Percentiles rank a stretch among this genome's conserved stretches.
Conservation (phyloP, 2,888 invertebrate genomes). For the Norana najaformis region DNA sequence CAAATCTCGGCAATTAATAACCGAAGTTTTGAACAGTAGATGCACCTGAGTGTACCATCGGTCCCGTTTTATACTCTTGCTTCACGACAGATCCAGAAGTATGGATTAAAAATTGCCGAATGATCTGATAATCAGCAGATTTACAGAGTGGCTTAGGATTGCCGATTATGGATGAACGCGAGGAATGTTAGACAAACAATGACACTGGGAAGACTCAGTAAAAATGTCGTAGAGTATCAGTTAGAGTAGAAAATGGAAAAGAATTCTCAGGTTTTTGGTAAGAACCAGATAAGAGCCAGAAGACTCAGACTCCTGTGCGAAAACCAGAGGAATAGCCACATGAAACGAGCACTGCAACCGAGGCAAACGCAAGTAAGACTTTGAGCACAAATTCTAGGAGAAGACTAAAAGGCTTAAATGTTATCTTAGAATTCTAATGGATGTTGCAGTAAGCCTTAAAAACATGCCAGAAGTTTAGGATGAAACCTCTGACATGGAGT, state of each 20-base stretch:
- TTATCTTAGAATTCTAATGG: not conserved
- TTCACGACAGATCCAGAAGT: not conserved
- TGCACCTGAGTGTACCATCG: not conserved
- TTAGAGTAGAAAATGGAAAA: not conserved
- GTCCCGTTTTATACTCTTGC: not conserved
- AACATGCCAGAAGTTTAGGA: not conserved
- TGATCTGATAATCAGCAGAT: not conserved
- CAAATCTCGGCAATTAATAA: not conserved
- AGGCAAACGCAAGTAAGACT: not conserved
- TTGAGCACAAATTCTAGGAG: not conserved
- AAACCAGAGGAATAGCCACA: not conserved
- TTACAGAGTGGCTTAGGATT: not conserved
- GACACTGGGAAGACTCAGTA: not conserved
- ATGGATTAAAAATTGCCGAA: not conserved
- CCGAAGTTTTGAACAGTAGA: not conserved
- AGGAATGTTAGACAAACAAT: not conserved
- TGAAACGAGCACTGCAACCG: not conserved
- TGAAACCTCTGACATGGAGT: too few relatives aligned
- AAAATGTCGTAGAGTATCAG: not conserved
- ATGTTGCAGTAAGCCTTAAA: not conserved
- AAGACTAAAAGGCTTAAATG: not conserved
- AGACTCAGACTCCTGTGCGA: not conserved
- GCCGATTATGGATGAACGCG: not conserved
- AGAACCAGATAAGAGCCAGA: not conserved
- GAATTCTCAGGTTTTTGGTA: not conserved